Evolutionary conservation across 2,888 invertebrate species (phyloP), one percentile per base, ranked within the genome.

Genomic region (Euplexia lucipara): DNA sequence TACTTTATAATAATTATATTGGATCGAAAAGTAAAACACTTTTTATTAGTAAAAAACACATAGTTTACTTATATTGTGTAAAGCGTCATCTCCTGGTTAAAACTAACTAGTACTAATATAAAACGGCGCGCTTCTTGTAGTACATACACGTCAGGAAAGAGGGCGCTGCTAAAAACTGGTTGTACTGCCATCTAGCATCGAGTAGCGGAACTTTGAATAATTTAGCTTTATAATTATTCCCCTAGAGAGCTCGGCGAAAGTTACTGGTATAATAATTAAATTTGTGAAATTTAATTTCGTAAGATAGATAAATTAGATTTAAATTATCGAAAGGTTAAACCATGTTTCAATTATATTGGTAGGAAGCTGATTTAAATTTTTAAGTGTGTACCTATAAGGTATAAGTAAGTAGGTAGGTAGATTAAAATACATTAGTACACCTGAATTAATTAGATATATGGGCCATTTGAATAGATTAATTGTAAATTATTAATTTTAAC

Each of bases 121-220:
- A 6, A 14, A 1, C 0, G 1, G 0, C 10, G 1, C 2, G 5
- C n/a, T 1, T 0, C 0, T 10, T 1, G 1, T 54, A 45, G 35
- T 58, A 16, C 26, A 20, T 0, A 3, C 0, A 0, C 6, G 0
- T 16, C 4, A 30, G 0, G 8, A 42, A 1, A 76, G 75, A 78
- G 61, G 65, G 42, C 79, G 30, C 10, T 51, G 12, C 12, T 5
- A 1, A 0, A 7, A 0, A 9, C 0, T 10, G 0, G 0, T 4
- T 12, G 9, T 26, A 3, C 35, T 30, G 77, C 61, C 83, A 84
- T 75, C 86, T 85, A 74, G 63, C 54, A 48, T 10, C 6, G 37
- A 81, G 52, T 83, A 78, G 76, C 37, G 0, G 12, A 54, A 70
- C 48, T 73, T 54, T 7, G 14, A 0, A 1, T 3, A 5, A 1